A percentile compares a stretch with the other conserved stretches of the same genome.
Evolutionary conservation across 2,797 vertebrate genomes (phyloP).

Genomic region (Philypnodon macrostomus): DNA sequence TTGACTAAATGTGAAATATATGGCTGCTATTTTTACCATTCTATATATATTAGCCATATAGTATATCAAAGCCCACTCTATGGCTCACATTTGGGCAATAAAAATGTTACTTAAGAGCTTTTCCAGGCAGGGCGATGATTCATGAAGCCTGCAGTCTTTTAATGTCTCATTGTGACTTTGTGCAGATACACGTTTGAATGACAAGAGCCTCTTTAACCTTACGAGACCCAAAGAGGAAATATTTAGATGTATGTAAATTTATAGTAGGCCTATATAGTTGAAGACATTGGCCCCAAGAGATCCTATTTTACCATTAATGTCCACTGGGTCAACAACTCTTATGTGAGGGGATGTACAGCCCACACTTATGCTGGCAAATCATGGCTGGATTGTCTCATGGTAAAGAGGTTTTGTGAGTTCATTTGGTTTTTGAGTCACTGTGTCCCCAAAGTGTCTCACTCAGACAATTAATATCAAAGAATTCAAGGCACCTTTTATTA

Average conservation of each 20-base stretch:
- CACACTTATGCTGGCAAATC: neutral
- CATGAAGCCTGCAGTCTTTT: conserved; percentile 28
- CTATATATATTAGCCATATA: conserved; percentile 9
- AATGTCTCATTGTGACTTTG: conserved; percentile 5
- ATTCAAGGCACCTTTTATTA: neutral
- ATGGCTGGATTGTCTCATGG: neutral
- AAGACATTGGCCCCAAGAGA: neutral
- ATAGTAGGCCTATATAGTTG: neutral
- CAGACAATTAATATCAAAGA: neutral
- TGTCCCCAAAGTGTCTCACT: neutral
- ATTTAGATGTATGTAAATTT: neutral
- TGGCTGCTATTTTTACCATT: conserved; percentile 7
- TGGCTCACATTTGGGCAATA: conserved; percentile 21
- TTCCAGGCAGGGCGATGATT: conserved; percentile 33
- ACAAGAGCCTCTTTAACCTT: conserved; percentile 6
- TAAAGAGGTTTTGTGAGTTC: neutral
- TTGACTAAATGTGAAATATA: conserved; percentile 9
- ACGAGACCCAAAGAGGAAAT: neutral
- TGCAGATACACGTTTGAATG: neutral
- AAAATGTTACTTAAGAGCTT: conserved; percentile 26
- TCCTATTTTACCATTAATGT: conserved; percentile 4
- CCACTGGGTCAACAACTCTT: conserved; percentile 1
- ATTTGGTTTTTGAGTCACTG: too few species aligned
- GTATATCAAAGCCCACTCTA: conserved; percentile 29
- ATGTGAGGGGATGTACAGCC: neutral